These are phyloP conservation scores for Trichopria drosophilae DNA, from an alignment of 2,888 invertebrate genomes.

Conservation along the genomic window DNA sequence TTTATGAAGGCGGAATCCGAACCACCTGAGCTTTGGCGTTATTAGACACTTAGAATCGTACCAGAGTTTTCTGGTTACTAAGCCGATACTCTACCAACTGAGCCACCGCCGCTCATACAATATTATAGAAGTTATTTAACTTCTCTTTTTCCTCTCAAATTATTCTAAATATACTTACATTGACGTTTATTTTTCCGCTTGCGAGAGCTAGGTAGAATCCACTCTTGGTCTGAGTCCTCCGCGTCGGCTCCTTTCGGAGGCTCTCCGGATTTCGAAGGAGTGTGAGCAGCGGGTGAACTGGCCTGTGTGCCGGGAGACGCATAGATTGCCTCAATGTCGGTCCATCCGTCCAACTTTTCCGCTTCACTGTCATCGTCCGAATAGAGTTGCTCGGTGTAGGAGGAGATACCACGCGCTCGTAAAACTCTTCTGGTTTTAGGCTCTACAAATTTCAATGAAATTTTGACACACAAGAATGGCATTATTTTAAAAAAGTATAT, in stretches of 20 bases:
- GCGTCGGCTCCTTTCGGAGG: constrained; percentile 40
- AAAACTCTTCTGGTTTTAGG: constrained; percentile 47
- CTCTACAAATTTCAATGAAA: constrained; percentile 24
- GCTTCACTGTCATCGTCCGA: constrained; percentile 50
- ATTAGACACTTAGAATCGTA: no score
- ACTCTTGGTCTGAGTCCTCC: constrained; percentile 55
- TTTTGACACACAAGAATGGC: no score
- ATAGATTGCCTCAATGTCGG: constrained; percentile 46
- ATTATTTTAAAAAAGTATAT: background rate
- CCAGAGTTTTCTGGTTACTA: no score
- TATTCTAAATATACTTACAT: constrained; percentile 37
- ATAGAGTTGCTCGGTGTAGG: constrained; percentile 52
- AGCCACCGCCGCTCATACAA: no score
- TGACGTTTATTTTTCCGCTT: constrained; percentile 54
- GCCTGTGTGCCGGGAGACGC: constrained; percentile 43
- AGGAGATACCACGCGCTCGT: constrained; percentile 52
- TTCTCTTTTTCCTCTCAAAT: no score
- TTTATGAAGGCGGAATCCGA: no score
- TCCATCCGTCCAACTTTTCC: constrained; percentile 51
- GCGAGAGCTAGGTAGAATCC: constrained; percentile 54
- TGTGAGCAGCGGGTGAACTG: constrained; percentile 39
- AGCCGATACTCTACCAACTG: no score
- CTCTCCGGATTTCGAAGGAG: constrained; percentile 39
- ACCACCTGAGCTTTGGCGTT: no score
- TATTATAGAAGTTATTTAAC: no score